Conservation (phyloP, 2,113 vertebrate species). For the Phyllopteryx taeniolatus region DNA sequence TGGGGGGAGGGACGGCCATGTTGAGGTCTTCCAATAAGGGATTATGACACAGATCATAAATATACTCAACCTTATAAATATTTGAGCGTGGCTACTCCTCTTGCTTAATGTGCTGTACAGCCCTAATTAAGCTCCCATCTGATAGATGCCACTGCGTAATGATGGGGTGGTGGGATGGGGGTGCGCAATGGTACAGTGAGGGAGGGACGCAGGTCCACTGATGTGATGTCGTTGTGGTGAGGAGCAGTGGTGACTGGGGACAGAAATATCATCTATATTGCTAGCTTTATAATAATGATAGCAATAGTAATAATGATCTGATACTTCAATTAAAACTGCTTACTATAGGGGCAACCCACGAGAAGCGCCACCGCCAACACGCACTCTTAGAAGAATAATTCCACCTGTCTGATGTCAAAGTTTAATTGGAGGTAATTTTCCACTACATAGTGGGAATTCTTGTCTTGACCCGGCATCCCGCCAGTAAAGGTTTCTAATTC, state of each 20-base stretch:
- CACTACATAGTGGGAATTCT: not conserved
- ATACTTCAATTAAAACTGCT: conserved; percentile 68
- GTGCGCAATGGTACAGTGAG: conserved; percentile 14
- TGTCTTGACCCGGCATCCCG: not conserved
- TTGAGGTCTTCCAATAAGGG: conserved; percentile 63
- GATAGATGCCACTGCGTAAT: conserved; percentile 75
- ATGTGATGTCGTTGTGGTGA: not conserved
- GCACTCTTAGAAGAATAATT: conserved; percentile 21
- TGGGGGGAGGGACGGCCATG: not conserved
- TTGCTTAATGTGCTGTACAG: conserved; percentile 76
- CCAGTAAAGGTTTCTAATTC: conserved; percentile 50
- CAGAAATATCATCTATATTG: conserved; percentile 56
- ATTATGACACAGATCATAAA: conserved; percentile 77
- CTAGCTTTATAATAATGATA: conserved; percentile 66
- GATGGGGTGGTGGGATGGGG: conserved; percentile 66
- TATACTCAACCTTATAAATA: conserved; percentile 79
- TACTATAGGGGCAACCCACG: conserved; percentile 15
- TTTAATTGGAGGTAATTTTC: conserved; percentile 9
- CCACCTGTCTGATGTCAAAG: conserved; percentile 16
- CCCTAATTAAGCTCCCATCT: conserved; percentile 78
- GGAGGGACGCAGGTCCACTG: not conserved
- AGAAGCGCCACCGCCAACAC: conserved; percentile 9
- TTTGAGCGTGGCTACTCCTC: conserved; percentile 74
- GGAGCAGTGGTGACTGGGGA: conserved; percentile 39
- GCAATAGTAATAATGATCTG: conserved; percentile 61